Evolutionary conservation across 2,797 vertebrate species (phyloP).

Genomic region (Harpagifer antarcticus): DNA sequence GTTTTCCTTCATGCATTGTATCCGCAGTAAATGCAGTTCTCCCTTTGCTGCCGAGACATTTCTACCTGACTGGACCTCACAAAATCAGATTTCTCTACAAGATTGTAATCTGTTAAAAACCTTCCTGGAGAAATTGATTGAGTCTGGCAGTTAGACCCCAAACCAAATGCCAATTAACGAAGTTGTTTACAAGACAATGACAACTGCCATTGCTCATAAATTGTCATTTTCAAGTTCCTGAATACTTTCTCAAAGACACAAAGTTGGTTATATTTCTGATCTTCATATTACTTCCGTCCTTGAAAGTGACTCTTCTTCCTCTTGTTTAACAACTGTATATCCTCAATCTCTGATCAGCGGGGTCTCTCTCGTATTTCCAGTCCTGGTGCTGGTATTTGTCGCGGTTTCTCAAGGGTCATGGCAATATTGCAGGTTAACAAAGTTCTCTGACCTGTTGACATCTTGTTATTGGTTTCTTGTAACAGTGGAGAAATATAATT

Average conservation of each 20-base stretch:
- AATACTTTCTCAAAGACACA: neutral
- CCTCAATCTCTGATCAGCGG: conserved; percentile 1
- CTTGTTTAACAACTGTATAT: conserved; percentile 13
- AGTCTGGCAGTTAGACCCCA: neutral
- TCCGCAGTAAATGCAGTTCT: neutral
- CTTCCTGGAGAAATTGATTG: neutral
- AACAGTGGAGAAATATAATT: neutral
- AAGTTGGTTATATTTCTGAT: neutral
- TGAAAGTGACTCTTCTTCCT: neutral
- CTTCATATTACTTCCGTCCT: conserved; percentile 19
- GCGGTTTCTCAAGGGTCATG: conserved; percentile 16
- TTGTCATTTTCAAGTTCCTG: conserved; percentile 4
- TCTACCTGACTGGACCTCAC: neutral
- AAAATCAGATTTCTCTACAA: neutral
- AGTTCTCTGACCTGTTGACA: neutral
- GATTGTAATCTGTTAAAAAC: conserved; percentile 1
- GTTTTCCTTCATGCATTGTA: neutral
- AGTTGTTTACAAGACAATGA: conserved; percentile 15
- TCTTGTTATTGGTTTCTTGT: neutral
- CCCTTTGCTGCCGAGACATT: neutral
- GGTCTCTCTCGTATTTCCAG: neutral
- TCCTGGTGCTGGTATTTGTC: conserved; percentile 4
- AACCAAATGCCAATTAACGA: conserved; percentile 2
- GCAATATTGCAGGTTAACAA: conserved; percentile 17
- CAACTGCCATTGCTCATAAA: neutral